These are phyloP conservation scores for Ceyx margarethae DNA, from an alignment of 2,113 vertebrate species.

Conservation along the genomic window DNA sequence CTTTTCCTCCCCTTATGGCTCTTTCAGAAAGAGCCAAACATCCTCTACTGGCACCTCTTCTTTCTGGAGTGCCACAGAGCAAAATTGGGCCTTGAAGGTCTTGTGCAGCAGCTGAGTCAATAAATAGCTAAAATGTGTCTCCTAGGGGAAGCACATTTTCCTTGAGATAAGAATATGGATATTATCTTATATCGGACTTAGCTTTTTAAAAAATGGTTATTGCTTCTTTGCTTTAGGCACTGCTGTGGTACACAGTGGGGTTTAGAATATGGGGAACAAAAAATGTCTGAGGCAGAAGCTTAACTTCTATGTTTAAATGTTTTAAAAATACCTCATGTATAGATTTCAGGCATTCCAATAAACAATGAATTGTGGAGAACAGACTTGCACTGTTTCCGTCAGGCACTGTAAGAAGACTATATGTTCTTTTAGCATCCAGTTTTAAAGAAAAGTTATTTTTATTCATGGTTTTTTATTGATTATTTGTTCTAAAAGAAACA, in stretches of 20 bases:
- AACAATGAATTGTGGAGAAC: constrained; percentile 59
- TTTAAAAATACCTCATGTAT: constrained; percentile 66
- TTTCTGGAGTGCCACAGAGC: background rate
- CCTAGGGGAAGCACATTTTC: background rate
- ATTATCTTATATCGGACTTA: background rate
- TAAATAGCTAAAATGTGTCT: background rate
- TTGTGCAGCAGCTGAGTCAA: background rate
- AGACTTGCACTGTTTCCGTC: constrained; percentile 49
- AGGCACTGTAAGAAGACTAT: constrained; percentile 52
- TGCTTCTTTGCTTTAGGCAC: constrained; percentile 4
- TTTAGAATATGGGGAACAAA: constrained; percentile 26
- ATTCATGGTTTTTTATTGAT: constrained; percentile 71
- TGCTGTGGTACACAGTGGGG: background rate
- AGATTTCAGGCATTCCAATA: constrained; percentile 67
- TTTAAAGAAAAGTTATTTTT: constrained; percentile 76
- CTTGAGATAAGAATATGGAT: background rate
- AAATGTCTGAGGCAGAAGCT: constrained; percentile 32
- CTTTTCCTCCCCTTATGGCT: too few species aligned
- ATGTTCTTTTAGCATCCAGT: constrained; percentile 66
- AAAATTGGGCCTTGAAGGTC: background rate
- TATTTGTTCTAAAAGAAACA: constrained; percentile 74
- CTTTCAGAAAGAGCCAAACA: background rate
- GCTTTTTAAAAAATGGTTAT: background rate
- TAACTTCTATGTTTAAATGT: constrained; percentile 53
- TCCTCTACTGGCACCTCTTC: background rate